Percentiles rank a stretch among this genome's conserved stretches.
Evolutionary conservation across 2,888 invertebrate genomes (phyloP).

Genomic region (Lithophane ornitopus): DNA sequence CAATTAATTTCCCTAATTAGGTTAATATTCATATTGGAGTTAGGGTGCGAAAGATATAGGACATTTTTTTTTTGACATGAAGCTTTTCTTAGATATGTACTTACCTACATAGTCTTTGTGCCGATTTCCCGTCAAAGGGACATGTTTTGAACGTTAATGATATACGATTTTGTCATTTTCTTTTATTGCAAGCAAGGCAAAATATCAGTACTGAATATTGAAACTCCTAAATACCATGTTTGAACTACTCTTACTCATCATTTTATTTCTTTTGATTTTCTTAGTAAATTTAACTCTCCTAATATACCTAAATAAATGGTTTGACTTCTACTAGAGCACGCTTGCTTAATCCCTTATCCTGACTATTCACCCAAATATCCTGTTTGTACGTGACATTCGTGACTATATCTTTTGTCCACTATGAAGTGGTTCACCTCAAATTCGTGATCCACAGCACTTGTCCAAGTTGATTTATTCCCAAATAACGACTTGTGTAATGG

Average conservation of each 20-base stretch:
- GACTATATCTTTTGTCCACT: conserved; percentile 34
- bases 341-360: neutral
- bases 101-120: conserved; percentile 1
- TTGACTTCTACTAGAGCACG: neutral
- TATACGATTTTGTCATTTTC: conserved; percentile 3
- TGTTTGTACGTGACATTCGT: conserved; percentile 10
- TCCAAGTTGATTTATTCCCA: conserved; percentile 43
- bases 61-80: neutral
- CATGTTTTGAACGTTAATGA: conserved; percentile 1
- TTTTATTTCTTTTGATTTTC: neutral
- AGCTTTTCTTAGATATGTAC: neutral
- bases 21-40: conserved; percentile 6
- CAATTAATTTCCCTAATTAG: conserved; percentile 29
- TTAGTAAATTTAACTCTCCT: neutral
- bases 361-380: conserved; percentile 1
- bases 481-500: conserved; percentile 32
- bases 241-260: neutral
- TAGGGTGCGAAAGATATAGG: neutral
- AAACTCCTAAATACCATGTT: neutral
- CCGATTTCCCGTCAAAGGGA: conserved; percentile 14
- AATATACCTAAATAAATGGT: neutral
- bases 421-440: conserved; percentile 22
- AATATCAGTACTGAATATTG: neutral
- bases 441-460: conserved; percentile 26
- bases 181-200: neutral